Percentiles rank a stretch among this genome's conserved stretches.
These are phyloP conservation scores for Bradypodion pumilum DNA, from an alignment of 2,797 vertebrate genomes.

Conservation along the genomic window DNA sequence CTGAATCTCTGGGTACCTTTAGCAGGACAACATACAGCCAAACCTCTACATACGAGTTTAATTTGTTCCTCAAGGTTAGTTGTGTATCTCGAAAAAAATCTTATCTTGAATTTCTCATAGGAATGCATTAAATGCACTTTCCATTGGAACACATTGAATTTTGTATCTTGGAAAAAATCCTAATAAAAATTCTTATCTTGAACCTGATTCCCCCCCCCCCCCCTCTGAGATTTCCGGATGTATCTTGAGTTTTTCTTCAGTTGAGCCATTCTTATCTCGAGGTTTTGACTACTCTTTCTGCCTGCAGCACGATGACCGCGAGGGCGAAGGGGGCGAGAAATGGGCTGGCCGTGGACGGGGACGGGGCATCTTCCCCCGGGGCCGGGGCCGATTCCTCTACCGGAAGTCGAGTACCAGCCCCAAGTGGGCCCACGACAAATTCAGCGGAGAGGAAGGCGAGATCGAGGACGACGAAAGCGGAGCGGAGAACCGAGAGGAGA, in stretches of 20 bases:
- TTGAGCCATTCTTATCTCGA: background rate
- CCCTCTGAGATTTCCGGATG: no score
- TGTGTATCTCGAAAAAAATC: no score
- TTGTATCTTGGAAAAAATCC: no score
- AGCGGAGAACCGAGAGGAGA: slow-evolving; percentile 84
- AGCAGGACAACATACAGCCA: no score
- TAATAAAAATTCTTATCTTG: no score
- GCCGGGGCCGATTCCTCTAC: slow-evolving; percentile 90
- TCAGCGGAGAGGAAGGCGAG: slow-evolving; percentile 87
- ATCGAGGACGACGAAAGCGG: slow-evolving; percentile 81
- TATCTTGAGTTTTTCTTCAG: no score
- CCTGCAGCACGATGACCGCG: slow-evolving; percentile 89
- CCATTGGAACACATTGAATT: no score
- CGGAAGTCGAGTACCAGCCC: slow-evolving; percentile 87
- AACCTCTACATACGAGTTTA: no score
- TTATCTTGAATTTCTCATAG: no score
- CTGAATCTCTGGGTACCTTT: background rate
- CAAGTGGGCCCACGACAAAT: slow-evolving; percentile 92
- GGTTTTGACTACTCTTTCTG: slow-evolving; percentile 1
- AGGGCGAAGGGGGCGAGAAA: slow-evolving; percentile 83
- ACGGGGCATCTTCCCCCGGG: slow-evolving; percentile 81
- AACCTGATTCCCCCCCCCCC: no score
- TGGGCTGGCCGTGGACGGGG: slow-evolving; percentile 84
- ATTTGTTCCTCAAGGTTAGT: no score
- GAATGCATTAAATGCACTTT: no score